Evolutionary conservation across 2,797 vertebrate genomes (phyloP), one percentile per base, ranked within the genome.

Genomic region (Heterohyrax brucei): DNA sequence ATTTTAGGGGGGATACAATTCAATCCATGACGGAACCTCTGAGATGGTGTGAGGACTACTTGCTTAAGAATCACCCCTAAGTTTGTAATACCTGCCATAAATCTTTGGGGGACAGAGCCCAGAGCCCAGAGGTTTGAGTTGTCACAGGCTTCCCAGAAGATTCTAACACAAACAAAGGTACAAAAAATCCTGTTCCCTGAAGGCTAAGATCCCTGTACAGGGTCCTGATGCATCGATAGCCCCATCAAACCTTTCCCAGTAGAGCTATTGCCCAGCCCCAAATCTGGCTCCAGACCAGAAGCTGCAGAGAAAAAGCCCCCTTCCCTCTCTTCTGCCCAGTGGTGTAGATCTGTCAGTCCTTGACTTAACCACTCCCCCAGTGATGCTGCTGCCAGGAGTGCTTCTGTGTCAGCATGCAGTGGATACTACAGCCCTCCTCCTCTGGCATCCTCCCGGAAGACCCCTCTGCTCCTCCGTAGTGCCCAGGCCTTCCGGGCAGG

Each of bases 271-370:
- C 5, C 9, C 8, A 14, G 28, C n/a, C 10, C 39, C n/a, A 48
- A 28, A 19, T 56, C 70, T 14, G 22, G 14, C 10, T 33, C 7
- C 66, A 10, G 19, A 39, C 44, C 39, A 7, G 56, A 39, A 53
- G 22, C 7, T 76, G n/a, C 28, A 88, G 19, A 16, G 44, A 70
- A 24, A 66, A 46, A 62, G 7, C 14, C 21, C 44, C 39, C 26
- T 30, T 6, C 22, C 7, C 6, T 59, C 26, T 73, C 33, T 46
- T 21, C 19, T 5, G 0, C 14, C 75, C 0, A 3, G 12, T 13
- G 18, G 2, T 2, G 8, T 3, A 30, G 26, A 84, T 10, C 10
- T 9, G 30, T 19, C 56, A 75, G 10, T 61, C 7, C 26, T 90
- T 26, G 44, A 28, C 39, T 53, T 28, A 44, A 77, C 48, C 30